A percentile compares a stretch with the other conserved stretches of the same genome.
Evolutionary conservation across 2,113 vertebrate genomes (phyloP).

Genomic region (Dolichallabes microphthalmus): DNA sequence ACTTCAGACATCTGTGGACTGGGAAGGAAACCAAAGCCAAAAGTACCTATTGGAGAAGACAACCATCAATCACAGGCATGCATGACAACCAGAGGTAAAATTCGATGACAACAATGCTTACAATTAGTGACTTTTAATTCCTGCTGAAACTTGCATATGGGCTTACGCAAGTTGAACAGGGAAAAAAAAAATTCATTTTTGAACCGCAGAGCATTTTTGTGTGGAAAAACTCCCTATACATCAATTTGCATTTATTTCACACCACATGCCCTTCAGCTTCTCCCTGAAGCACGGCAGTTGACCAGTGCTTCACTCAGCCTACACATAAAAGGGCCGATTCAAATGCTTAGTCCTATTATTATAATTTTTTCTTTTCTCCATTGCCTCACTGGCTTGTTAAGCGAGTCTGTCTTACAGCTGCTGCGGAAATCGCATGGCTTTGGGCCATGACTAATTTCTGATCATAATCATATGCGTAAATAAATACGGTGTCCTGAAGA

Average conservation of each 20-base stretch:
- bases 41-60: no score
- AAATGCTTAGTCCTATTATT: constrained; percentile 7
- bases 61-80: no score
- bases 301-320: constrained; percentile 3
- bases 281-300: neutral
- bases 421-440: constrained; percentile 28
- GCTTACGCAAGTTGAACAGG: neutral
- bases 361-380: constrained; percentile 18
- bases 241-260: constrained; percentile 16
- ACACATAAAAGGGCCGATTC: constrained; percentile 1
- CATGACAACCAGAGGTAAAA: no score
- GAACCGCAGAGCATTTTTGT: neutral
- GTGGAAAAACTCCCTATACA: neutral
- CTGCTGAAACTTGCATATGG: neutral
- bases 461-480: constrained; percentile 47
- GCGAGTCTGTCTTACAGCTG: constrained; percentile 29
- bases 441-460: constrained; percentile 44
- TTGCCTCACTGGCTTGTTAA: constrained; percentile 8
- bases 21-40: no score
- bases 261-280: neutral
- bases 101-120: no score
- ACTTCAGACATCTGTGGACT: no score
- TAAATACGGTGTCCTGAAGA: constrained; percentile 41
- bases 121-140: neutral
- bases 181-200: neutral